Base-by-base conservation (phyloP, 1,140 invertebrate species). In the Solenopsis fugax region DNA sequence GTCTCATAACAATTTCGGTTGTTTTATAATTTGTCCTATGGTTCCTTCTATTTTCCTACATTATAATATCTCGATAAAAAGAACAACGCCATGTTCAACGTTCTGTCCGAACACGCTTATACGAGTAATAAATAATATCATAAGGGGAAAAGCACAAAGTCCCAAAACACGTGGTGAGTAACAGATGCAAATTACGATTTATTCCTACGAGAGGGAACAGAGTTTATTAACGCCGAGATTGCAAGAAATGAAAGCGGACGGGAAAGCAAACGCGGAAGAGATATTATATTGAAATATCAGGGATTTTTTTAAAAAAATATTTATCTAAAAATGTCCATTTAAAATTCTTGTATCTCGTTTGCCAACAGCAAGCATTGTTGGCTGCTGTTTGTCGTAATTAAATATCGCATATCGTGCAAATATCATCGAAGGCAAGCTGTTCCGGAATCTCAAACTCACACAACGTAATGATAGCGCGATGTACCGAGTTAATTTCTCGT, bases 101-200 rank as follows among this genome's bases (percentile, higher is more conserved):
- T 41, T 41, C 41, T 3, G 10, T 60, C 24, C 56, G 56, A 13
- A 60, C 29, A 6, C 13, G 45, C 9, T 34, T 29, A 29, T 4
- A 45, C 37, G 21, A 58, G 34, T 52, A 12, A 72, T 60, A 82
- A 72, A 73, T 82, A 82, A 60, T 54, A 41, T 34, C 12, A 13
- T 41, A 1, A 16, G 37, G n/a, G 48, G 41, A 72, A 21, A 56
- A 56, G n/a, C 54, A 24, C 13, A 24, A 82, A 73, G n/a, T 18
- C 6, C 29, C 24, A 45, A 45, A 72, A 72, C 24, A 45, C 67
- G n/a, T 13, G 18, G 9, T 16, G 13, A 45, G 4, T 58, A 82
- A 73, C 18, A 56, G 4, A 82, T 82, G 65, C 12, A 60, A 60
- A 82, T 60, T 58, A 82, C 24, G 12, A 82, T 72, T 72, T 82